Percentiles rank a stretch among this genome's conserved stretches.
These are phyloP conservation scores for Siniperca undulata DNA, from an alignment of 2,797 vertebrate genomes.

Conservation along the genomic window DNA sequence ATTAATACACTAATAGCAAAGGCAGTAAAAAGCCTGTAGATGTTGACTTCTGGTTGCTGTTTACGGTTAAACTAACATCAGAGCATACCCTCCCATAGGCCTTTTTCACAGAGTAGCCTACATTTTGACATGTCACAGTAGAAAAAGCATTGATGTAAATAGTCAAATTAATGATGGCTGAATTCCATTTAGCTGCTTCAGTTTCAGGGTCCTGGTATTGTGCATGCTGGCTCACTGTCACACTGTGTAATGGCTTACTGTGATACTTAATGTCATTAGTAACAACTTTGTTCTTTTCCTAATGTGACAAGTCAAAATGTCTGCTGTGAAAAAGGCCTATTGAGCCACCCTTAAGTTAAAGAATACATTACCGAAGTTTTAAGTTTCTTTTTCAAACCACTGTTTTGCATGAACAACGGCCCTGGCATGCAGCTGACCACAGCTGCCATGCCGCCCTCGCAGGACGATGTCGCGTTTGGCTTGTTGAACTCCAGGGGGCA, in stretches of 20 bases:
- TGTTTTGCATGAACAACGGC: conserved; percentile 83
- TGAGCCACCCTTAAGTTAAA: not conserved
- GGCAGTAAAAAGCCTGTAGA: too few species aligned
- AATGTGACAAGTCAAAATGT: not conserved
- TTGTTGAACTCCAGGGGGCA: conserved; percentile 92
- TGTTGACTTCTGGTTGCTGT: too few species aligned
- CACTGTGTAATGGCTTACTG: not conserved
- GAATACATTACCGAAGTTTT: conserved; percentile 79
- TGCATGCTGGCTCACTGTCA: not conserved
- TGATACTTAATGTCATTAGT: too few species aligned
- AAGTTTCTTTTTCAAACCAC: conserved; percentile 87
- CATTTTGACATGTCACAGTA: not conserved
- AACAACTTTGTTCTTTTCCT: not conserved
- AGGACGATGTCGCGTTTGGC: conserved; percentile 86
- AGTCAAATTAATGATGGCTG: too few species aligned
- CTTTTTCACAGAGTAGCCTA: not conserved
- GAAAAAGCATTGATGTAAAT: not conserved
- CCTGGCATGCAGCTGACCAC: conserved; percentile 94
- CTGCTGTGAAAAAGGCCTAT: not conserved
- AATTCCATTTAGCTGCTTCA: too few species aligned
- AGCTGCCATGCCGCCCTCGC: conserved; percentile 86
- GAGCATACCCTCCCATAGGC: too few species aligned
- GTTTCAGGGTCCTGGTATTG: too few species aligned
- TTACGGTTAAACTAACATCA: too few species aligned
- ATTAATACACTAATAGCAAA: too few species aligned